Conservation (phyloP, 2,113 vertebrate species). For the Casuarius casuarius region DNA sequence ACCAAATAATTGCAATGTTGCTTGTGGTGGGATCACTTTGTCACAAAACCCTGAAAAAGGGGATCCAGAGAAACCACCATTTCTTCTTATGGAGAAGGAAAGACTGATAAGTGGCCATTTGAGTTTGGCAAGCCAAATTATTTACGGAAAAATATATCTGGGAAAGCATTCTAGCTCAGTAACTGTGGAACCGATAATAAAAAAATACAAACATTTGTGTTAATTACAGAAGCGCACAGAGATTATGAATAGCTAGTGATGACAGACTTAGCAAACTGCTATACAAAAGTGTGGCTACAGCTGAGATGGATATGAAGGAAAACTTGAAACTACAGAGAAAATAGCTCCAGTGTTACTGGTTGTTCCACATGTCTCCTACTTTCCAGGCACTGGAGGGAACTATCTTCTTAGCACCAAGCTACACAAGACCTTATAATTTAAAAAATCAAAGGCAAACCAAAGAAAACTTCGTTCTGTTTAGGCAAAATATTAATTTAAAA, state of each 20-base stretch:
- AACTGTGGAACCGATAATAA: background rate
- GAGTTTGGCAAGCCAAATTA: background rate
- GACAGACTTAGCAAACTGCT: background rate
- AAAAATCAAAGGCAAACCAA: background rate
- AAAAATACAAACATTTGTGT: background rate
- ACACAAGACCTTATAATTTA: background rate
- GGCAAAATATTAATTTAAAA: background rate
- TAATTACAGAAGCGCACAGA: background rate
- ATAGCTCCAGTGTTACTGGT: background rate
- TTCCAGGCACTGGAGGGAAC: background rate
- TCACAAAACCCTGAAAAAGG: background rate
- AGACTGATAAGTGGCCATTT: background rate
- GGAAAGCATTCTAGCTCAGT: background rate
- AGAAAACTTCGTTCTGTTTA: background rate
- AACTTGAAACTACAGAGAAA: background rate
- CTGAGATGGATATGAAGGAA: background rate
- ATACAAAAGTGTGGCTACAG: background rate
- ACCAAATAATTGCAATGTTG: background rate
- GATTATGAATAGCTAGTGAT: background rate
- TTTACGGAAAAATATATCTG: background rate
- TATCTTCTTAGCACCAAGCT: background rate
- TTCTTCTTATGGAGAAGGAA: background rate
- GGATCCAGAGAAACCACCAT: fast-evolving
- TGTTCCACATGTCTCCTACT: background rate
- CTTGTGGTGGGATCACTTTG: background rate